Evolutionary conservation across 2,113 vertebrate genomes (phyloP), one percentile per base, ranked within the genome.

Genomic region (Typhlomys cinereus): DNA sequence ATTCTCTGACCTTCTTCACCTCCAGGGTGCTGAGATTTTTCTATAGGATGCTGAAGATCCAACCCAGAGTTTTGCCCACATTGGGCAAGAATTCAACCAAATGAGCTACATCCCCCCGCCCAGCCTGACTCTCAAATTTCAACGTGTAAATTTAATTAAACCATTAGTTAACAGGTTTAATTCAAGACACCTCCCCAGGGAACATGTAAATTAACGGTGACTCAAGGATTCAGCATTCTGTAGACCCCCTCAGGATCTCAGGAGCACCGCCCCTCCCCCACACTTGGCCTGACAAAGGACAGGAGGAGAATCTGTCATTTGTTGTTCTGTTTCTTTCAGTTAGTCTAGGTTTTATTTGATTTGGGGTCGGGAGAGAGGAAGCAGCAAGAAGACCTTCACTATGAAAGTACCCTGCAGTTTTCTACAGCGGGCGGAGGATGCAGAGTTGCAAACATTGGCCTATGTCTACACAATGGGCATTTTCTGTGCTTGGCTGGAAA

Each of bases 401-500:
- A 46, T 11, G 62, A 54, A 7, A 41, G 5, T n/a, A 64, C 18
- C 8, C 31, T 7, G 27, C 6, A 54, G 59, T 54, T 85, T 59
- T 78, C n/a, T 18, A 25, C 1, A 76, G 41, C 36, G 31, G 62
- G 50, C 29, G 57, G 5, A 66, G 70, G 39, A 59, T 2, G 67
- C 4, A 4, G 54, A 76, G 21, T 5, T n/a, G 25, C 48, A 59
- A 69, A 23, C n/a, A 48, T 41, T 41, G 2, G 20, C 34, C 80
- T 29, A 9, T 48, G 50, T 50, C 34, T 23, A 61, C 2, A 89
- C 81, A 92, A 85, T 69, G 88, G 52, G 12, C 39, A 59, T 57
- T 94, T 80, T 67, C 79, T 41, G 74, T 52, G 83, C 81, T n/a
- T 18, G 73, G 76, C 80, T 73, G 84, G 89, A 88, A 93, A 93